Conservation (phyloP, 2,888 invertebrate species). For the Papilio gigon region DNA sequence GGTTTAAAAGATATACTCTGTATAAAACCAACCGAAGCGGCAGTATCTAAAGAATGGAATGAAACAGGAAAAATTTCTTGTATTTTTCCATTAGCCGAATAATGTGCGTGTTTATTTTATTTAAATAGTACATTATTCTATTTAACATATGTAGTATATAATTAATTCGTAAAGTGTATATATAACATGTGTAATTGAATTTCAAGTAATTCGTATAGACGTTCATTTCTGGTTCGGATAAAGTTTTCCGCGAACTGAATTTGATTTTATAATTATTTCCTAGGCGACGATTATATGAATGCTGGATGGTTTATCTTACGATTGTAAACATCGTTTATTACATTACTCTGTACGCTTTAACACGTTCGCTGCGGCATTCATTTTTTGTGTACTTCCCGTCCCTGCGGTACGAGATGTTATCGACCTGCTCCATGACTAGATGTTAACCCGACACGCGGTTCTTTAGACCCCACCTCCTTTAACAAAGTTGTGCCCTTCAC, state of each 20-base stretch:
- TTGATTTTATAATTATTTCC: conserved; percentile 43
- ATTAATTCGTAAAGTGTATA: conserved; percentile 34
- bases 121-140: conserved; percentile 33
- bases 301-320: conserved; percentile 16
- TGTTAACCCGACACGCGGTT: too few relatives aligned
- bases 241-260: conserved; percentile 42
- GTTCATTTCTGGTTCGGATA: conserved; percentile 20
- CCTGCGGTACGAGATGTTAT: too few relatives aligned
- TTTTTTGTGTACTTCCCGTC: too few relatives aligned
- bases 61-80: conserved; percentile 34
- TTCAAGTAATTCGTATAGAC: conserved; percentile 28
- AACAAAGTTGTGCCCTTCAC: too few relatives aligned
- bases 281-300: conserved; percentile 2
- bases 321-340: conserved; percentile 19
- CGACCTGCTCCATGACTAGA: too few relatives aligned
- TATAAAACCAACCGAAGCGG: neutral
- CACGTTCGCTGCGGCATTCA: too few relatives aligned
- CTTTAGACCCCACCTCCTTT: too few relatives aligned
- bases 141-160: conserved; percentile 31
- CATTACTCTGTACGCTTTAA: conserved; percentile 6
- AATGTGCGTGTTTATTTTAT: conserved; percentile 37
- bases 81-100: conserved; percentile 41
- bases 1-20: conserved; percentile 31
- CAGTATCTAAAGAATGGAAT: conserved; percentile 24
- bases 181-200: conserved; percentile 36